phyloP scores from a whole-genome alignment of 2,888 invertebrate genomes.

The Dioctria rufipes region DNA sequence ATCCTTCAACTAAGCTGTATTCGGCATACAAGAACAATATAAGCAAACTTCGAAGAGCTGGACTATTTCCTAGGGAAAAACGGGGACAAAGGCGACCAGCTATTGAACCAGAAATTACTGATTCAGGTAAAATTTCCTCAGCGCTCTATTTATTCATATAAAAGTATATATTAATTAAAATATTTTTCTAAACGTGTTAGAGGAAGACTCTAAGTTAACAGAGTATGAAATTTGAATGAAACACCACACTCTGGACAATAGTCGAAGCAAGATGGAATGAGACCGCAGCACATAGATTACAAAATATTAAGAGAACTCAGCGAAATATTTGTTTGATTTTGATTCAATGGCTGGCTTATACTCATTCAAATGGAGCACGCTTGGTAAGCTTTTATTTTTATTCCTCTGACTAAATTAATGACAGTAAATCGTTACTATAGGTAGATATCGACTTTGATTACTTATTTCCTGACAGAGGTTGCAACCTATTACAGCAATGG shows the following conservation, averaged over 20 bases:
- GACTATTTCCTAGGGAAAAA: slow-evolving; percentile 18
- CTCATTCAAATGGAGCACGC: too few species aligned
- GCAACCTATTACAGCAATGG: slow-evolving; percentile 1
- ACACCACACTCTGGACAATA: background rate
- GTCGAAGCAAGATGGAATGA: background rate
- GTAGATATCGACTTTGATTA: background rate
- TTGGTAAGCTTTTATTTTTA: background rate
- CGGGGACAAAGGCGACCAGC: background rate
- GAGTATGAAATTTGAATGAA: too few species aligned
- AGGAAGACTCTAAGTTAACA: too few species aligned
- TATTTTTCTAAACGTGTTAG: background rate
- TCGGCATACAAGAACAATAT: background rate
- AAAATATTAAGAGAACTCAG: background rate
- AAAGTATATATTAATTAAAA: background rate
- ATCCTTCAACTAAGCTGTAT: background rate
- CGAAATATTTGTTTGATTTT: background rate
- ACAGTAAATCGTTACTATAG: background rate
- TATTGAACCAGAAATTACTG: background rate
- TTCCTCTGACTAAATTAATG: background rate
- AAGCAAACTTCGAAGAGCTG: slow-evolving; percentile 1
- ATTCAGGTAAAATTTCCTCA: background rate
- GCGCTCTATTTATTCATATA: background rate
- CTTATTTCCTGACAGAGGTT: background rate
- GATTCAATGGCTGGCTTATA: background rate
- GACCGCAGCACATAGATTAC: background rate